These are phyloP conservation scores for Rutpela maculata DNA, from an alignment of 2,888 invertebrate genomes.

Conservation along the genomic window DNA sequence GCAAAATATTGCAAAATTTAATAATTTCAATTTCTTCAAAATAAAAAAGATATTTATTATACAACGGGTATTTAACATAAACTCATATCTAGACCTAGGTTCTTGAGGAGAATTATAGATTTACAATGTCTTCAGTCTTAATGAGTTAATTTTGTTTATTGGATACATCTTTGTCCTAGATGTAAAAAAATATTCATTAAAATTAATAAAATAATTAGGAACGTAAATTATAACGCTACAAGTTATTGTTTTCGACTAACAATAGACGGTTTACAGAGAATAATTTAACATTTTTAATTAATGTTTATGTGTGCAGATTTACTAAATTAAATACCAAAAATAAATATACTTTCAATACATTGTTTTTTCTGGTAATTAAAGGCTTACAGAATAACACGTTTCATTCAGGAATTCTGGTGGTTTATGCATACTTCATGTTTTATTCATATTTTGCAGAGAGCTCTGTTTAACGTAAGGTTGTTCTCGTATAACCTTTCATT, in stretches of 20 bases:
- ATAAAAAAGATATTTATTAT: too few species aligned
- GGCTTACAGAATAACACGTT: neutral
- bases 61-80: too few species aligned
- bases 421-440: slow-evolving; percentile 8
- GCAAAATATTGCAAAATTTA: too few species aligned
- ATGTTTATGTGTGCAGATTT: neutral
- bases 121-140: neutral
- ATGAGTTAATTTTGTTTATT: neutral
- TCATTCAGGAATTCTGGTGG: slow-evolving; percentile 7
- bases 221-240: neutral
- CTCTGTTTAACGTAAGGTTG: neutral
- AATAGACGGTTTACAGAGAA: neutral
- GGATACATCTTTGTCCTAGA: neutral
- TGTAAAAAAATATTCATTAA: neutral
- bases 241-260: neutral
- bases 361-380: neutral
- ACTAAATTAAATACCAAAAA: neutral
- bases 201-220: neutral
- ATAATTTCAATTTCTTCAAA: too few species aligned
- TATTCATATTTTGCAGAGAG: neutral
- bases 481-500: neutral
- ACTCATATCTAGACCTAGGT: too few species aligned
- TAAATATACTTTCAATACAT: neutral
- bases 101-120: too few species aligned
- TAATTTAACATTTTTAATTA: slow-evolving; percentile 1